Conservation (phyloP, 2,113 vertebrate genomes). For the Epinephelus moara region DNA sequence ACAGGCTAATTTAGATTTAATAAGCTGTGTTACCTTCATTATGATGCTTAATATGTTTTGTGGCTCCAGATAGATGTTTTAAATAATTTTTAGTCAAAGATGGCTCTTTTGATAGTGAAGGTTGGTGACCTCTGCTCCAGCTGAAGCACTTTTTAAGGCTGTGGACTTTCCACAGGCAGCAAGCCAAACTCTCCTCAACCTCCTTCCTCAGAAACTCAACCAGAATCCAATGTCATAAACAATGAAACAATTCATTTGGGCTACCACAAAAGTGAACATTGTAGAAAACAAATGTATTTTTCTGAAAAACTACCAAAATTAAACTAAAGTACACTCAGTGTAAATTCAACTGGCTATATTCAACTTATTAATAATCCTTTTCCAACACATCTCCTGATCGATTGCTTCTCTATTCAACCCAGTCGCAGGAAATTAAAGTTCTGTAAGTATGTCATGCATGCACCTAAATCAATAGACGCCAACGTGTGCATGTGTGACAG, state of each 20-base stretch:
- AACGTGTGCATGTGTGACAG: conserved; percentile 25
- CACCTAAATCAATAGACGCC: conserved; percentile 36
- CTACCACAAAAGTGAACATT: not conserved
- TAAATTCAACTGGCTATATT: not conserved
- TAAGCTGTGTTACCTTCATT: too few relatives aligned
- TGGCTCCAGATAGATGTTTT: too few relatives aligned
- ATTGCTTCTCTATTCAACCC: not conserved
- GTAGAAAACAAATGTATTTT: not conserved
- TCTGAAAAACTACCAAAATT: not conserved
- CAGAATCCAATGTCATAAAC: not conserved
- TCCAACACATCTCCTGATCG: not conserved
- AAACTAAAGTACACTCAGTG: not conserved
- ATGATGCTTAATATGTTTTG: too few relatives aligned
- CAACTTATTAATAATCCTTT: not conserved
- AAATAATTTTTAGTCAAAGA: too few relatives aligned
- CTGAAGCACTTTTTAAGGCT: not conserved
- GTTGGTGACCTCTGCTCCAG: not conserved
- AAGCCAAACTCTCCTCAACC: not conserved
- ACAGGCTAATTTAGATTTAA: too few relatives aligned
- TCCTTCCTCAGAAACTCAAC: not conserved
- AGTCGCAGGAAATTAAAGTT: conserved; percentile 40
- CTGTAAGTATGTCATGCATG: conserved; percentile 49
- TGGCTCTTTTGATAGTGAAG: too few relatives aligned
- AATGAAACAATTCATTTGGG: not conserved
- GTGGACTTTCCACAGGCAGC: not conserved